Evolutionary conservation across 2,888 invertebrate species (phyloP).

Genomic region (Yponomeuta malinellus): DNA sequence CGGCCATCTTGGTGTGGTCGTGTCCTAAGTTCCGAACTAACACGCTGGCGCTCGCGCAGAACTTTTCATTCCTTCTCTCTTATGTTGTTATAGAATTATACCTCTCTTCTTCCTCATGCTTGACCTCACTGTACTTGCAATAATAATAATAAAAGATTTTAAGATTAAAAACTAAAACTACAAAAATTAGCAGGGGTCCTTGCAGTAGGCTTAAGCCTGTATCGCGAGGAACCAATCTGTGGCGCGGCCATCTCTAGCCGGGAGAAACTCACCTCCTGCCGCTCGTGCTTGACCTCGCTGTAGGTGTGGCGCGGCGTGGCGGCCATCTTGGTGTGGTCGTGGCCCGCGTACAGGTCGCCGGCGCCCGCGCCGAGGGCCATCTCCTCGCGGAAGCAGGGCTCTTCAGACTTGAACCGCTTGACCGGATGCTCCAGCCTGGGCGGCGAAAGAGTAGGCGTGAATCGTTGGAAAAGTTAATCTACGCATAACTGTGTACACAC

Average conservation of each 20-base stretch:
- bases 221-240: too few species aligned
- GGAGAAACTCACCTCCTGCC: slow-evolving; percentile 25
- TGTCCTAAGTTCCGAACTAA: slow-evolving; percentile 79
- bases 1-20: slow-evolving; percentile 54
- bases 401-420: slow-evolving; percentile 85
- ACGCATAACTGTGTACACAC: neutral
- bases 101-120: too few species aligned
- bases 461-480: neutral
- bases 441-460: neutral
- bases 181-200: too few species aligned
- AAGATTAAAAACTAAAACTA: too few species aligned
- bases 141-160: too few species aligned
- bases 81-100: too few species aligned
- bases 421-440: slow-evolving; percentile 91
- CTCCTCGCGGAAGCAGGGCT: slow-evolving; percentile 56
- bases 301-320: slow-evolving; percentile 46
- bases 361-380: slow-evolving; percentile 43
- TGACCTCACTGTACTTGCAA: too few species aligned
- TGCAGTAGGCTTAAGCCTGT: too few species aligned
- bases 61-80: too few species aligned
- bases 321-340: slow-evolving; percentile 72
- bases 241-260: too few species aligned
- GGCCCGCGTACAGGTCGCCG: slow-evolving; percentile 77
- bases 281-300: slow-evolving; percentile 78
- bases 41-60: slow-evolving; percentile 20